These are phyloP conservation scores for Diadegma fenestrale DNA, from an alignment of 2,888 invertebrate genomes.

Conservation along the genomic window DNA sequence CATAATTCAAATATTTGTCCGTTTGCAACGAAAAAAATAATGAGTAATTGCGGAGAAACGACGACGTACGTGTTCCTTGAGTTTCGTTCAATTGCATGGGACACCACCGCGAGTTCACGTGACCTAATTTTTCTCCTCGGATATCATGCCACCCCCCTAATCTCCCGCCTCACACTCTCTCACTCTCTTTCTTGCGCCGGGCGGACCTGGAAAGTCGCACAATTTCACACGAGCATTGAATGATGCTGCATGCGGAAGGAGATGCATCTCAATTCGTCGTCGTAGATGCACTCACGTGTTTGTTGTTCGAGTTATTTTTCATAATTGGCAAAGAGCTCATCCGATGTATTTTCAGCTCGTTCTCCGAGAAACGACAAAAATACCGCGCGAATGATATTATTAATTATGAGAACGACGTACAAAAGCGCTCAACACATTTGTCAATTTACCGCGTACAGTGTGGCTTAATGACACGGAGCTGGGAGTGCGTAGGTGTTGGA, in stretches of 20 bases:
- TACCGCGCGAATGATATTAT: conserved; percentile 23
- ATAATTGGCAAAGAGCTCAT: background rate
- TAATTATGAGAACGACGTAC: conserved; percentile 7
- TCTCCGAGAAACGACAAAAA: conserved; percentile 27
- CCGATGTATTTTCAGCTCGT: conserved; percentile 22
- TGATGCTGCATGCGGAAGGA: conserved; percentile 11
- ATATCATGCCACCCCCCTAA: background rate
- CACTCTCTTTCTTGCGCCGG: background rate
- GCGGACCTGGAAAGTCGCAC: background rate
- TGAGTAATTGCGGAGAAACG: conserved; percentile 22
- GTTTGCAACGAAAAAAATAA: background rate
- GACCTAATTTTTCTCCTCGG: conserved; percentile 43
- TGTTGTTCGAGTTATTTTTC: background rate
- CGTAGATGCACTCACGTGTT: background rate
- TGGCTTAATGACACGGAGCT: conserved; percentile 7
- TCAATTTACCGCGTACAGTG: background rate
- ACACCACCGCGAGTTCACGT: conserved; percentile 4
- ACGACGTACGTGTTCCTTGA: conserved; percentile 7
- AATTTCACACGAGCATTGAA: background rate
- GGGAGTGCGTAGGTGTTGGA: conserved; percentile 39
- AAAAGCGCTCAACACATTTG: conserved; percentile 14
- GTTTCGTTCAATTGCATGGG: background rate
- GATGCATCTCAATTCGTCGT: conserved; percentile 10
- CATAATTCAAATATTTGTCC: background rate
- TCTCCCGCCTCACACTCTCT: background rate